phyloP scores from a whole-genome alignment of 2,888 invertebrate genomes.

The Chrysolina haemoptera region DNA sequence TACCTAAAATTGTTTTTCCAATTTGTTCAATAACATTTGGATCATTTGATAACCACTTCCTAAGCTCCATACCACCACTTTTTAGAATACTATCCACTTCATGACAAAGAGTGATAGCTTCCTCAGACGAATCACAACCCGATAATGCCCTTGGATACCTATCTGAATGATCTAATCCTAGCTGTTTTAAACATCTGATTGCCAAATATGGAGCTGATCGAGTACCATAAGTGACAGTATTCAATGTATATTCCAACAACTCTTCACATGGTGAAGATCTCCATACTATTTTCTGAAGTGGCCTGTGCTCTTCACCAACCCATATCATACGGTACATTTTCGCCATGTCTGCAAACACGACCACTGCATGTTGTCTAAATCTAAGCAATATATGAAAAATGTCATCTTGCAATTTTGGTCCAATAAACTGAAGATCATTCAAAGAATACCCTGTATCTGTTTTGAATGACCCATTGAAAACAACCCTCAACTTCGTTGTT shows the following conservation, averaged over 20 bases:
- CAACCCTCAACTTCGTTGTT: slow-evolving; percentile 34
- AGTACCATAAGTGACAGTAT: slow-evolving; percentile 35
- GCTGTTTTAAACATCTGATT: slow-evolving; percentile 9
- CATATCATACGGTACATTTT: slow-evolving; percentile 36
- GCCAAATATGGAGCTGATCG: slow-evolving; percentile 33
- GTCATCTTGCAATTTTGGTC: slow-evolving; percentile 26
- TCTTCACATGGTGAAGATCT: slow-evolving; percentile 19
- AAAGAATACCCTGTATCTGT: slow-evolving; percentile 31
- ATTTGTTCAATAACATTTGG: neutral
- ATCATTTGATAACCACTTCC: neutral
- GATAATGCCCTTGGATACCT: slow-evolving; percentile 4
- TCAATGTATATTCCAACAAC: slow-evolving; percentile 21
- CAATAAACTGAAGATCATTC: slow-evolving; percentile 39
- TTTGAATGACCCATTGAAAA: slow-evolving; percentile 55
- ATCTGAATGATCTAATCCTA: slow-evolving; percentile 28
- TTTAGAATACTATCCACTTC: neutral
- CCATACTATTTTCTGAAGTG: slow-evolving; percentile 36
- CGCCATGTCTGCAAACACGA: slow-evolving; percentile 33
- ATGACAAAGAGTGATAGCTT: neutral
- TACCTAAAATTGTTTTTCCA: neutral
- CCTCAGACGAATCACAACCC: neutral
- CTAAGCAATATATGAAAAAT: slow-evolving; percentile 24
- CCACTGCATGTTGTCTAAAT: slow-evolving; percentile 23
- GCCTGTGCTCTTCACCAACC: slow-evolving; percentile 22
- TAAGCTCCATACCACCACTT: neutral